Base-by-base conservation (phyloP, 2,888 invertebrate genomes). In the Steromphala cineraria region DNA sequence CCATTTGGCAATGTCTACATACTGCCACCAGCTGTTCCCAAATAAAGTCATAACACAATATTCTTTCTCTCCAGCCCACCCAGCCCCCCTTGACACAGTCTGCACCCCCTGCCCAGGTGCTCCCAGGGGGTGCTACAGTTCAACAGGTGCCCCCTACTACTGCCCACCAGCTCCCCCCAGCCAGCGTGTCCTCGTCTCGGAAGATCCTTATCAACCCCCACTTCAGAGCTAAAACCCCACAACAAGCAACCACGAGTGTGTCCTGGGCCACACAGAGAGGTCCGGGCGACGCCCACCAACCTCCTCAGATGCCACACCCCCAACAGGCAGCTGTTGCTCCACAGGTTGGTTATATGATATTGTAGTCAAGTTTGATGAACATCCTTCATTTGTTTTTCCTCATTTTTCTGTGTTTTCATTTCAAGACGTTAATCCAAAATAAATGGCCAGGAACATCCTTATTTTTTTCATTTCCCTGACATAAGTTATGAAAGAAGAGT, bases 121-220 rank as follows among this genome's bases (percentile, higher is more conserved):
- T 24, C 28, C 24, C 71, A 52, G 31, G 67, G 67, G 4, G 24
- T 52, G 10, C n/a, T 1, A 46, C 24, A 5, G 0, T 19, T 36
- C 40, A 17, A 17, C 31, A n/a, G 31, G 36, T 36, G 19, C 36
- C 40, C 40, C 21, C 52, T 56, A 1, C 56, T 13, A 2, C 53
- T 19, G n/a, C 36, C 19, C 24, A 78, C 46, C 24, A 53, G 17
- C 3, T 36, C 55, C 40, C 56, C 56, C n/a, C 75, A 75, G 40
- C 80, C 46, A 46, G 46, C 13, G 46, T 46, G 1, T 46, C 71
- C 15, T 56, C 53, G 17, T 28, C 31, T 15, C 21, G 79, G 15
- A 80, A 80, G 56, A 80, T 80, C 17, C 75, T 75, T 15, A 75
- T 80, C 15, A 80, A 80, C 56, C 80, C 80, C 19, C 80, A 75